These are phyloP conservation scores for Leuciscus waleckii DNA, from an alignment of 2,797 vertebrate genomes.

Conservation along the genomic window DNA sequence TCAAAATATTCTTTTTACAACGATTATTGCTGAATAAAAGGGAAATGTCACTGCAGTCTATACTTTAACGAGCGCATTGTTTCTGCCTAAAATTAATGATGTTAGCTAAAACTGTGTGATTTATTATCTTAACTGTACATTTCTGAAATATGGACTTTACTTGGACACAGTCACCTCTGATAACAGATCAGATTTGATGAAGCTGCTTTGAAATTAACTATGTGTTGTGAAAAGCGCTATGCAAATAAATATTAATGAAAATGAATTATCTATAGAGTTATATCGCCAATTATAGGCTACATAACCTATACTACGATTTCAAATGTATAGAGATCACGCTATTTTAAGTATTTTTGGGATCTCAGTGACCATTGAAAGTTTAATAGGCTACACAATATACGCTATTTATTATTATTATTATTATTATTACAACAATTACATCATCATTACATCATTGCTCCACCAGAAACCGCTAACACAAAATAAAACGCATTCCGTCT, in stretches of 20 bases:
- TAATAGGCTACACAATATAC: not conserved
- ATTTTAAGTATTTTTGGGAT: not conserved
- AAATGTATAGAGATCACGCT: not conserved
- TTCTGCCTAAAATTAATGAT: too few species aligned
- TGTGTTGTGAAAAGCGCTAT: too few species aligned
- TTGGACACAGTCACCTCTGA: too few species aligned
- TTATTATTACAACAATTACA: not conserved
- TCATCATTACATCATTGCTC: not conserved
- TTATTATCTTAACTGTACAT: not conserved
- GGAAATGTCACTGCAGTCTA: not conserved
- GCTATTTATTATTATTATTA: not conserved
- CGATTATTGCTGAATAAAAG: not conserved
- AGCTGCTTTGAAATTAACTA: too few species aligned
- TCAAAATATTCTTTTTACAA: not conserved
- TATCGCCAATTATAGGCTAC: too few species aligned
- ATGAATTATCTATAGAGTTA: too few species aligned
- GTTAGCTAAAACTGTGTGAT: too few species aligned
- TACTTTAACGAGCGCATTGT: not conserved
- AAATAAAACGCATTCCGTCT: not conserved
- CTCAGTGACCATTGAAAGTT: not conserved
- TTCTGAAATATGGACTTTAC: too few species aligned
- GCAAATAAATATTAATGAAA: too few species aligned
- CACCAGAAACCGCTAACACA: not conserved
- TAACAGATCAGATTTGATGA: too few species aligned
- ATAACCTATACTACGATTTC: not conserved